Evolutionary conservation across 2,113 vertebrate species (phyloP), one percentile per base, ranked within the genome.

Genomic region (Sigmodon hispidus): DNA sequence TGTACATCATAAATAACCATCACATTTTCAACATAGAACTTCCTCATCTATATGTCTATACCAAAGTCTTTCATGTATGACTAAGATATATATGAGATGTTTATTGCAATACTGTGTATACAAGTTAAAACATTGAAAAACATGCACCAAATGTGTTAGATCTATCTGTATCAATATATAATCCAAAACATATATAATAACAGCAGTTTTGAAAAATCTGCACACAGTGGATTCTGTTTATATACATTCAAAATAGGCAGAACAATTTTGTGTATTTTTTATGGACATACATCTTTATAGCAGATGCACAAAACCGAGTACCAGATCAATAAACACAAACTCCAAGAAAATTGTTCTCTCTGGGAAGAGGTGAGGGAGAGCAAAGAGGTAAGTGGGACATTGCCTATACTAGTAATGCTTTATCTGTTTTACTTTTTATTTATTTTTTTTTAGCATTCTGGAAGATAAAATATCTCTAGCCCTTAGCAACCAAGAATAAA

Each of bases 251-350:
- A 80, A 80, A 52, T 50, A 77, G 45, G 15, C 4, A 34, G 48
- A 76, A 50, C 17, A 80, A 77, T 92, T 36, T 17, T 84, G 50
- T 79, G 22, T 26, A 94, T 95, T 96, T 94, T 92, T 93, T 96
- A 95, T 90, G 21, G 40, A n/a, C n/a, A 84, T 70, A 69, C 5
- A 84, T 93, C 91, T 81, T 95, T 95, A 79, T 70, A 79, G 48
- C 52, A 84, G 91, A 81, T 75, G 16, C 87, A 61, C 24, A 75
- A 92, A 96, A 55, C 31, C 31, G 92, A 92, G 63, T 34, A 76
- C 19, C 11, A 93, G 91, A 87, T 92, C 84, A 92, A 67, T 90
- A 89, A 89, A 87, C 29, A 73, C 92, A 24, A 67, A 45, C 48
- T 83, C 86, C 31, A 83, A 80, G 55, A 93, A 94, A 92, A 83